Base-by-base conservation (phyloP, 2,797 vertebrate species). In the Xenentodon cancila region DNA sequence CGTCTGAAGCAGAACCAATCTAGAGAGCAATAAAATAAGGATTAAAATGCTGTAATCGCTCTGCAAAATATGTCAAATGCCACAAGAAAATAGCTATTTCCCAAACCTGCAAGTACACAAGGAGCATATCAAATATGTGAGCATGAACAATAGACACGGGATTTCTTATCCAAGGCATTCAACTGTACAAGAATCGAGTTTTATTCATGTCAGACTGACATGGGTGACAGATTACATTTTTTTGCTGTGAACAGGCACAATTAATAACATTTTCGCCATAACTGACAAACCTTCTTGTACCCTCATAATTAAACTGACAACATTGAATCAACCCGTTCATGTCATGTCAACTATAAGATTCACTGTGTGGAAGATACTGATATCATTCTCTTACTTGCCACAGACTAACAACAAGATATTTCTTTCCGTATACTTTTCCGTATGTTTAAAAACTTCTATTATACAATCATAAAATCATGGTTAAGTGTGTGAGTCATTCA, bases 11-110 rank as follows among this genome's bases (percentile, higher is more conserved):
- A 54, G 85, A 87, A 76, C 73, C 80, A 86, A 88, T 90, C 74
- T 81, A 51, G 57, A 69, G 45, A 64, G 61, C 34, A 40, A 85
- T 89, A 87, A 89, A 84, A 82, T 86, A 87, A 85, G 90, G 86
- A 92, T 89, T 91, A 82, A 91, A 90, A 87, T 79, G 68, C 49
- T 85, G 77, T 88, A 79, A 91, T 92, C 90, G 92, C 75, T 62
- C 64, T 85, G 67, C 80, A 80, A 77, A 92, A 77, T 79, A 78
- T 76, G 64, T 62, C 84, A 79, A 73, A 81, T 84, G 61, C 74
- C 77, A 73, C 44, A 50, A 73, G 73, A 51, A n/a, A 42, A 46
- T 42, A 60, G 62, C 57, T 57, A 65, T 81, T 87, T 85, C 77
- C 71, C 56, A 74, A 85, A 70, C 71, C 71, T 65, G 56, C 77